Evolutionary conservation across 2,888 invertebrate species (phyloP), one percentile per base, ranked within the genome.

Genomic region (Leptogaster cylindrica): DNA sequence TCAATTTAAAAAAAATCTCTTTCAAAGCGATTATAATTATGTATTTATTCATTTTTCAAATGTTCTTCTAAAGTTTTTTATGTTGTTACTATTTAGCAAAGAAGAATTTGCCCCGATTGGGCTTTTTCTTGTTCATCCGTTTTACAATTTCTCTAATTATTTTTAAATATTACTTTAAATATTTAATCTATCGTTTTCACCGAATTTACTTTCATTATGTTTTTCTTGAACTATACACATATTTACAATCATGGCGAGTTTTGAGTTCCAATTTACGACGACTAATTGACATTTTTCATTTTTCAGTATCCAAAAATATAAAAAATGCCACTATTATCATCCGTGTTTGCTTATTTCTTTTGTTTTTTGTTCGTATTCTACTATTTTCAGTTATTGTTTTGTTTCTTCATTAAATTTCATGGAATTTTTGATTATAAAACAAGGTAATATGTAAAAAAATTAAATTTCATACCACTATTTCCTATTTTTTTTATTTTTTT

Each of bases 161-260:
- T 10, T 64, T 44, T 46, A 20, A 33, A 28, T 46, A 31, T 64
- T 48, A 6, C 18, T 64, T 64, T 58, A 39, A 39, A 31, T n/a
- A 39, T 20, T 58, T 16, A 7, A 31, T 16, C n/a, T 46, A 20
- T 46, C 46, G 46, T 46, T 31, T n/a, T 23, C 46, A 46, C 8
- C 46, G 20, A n/a, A 8, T 7, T 31, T 31, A 31, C 18, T 18
- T n/a, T n/a, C 20, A n/a, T 25, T 25, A n/a, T 1, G 10, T n/a
- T 16, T 33, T 31, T 61, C n/a, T 5, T 58, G 7, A 31, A 51
- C 61, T 67, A 69, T 69, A 69, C 69, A 69, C 64, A 67, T 70
- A 70, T 70, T 61, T 70, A 67, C 65, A 70, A 44, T 61, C 69
- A 67, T 70, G 69, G 69, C 69, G 69, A 70, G 69, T 70, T 67